Conservation (phyloP, 2,113 vertebrate species). For the Herpetotheres cachinnans region DNA sequence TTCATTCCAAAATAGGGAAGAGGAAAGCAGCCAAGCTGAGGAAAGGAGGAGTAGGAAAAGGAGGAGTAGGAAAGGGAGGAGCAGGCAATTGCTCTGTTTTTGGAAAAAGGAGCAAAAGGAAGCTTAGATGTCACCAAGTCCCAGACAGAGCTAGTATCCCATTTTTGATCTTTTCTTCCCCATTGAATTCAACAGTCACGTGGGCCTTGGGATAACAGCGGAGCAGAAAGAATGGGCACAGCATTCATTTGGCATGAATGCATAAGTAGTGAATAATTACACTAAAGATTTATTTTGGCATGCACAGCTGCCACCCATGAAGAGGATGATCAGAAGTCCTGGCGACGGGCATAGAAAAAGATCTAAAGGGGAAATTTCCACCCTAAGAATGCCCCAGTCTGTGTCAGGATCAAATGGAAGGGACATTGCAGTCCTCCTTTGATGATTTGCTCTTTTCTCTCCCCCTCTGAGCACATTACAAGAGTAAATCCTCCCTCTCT, state of each 20-base stretch:
- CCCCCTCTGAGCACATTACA: neutral
- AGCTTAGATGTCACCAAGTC: neutral
- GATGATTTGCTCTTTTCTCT: neutral
- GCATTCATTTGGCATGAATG: neutral
- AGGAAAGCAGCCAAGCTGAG: neutral
- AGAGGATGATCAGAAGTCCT: neutral
- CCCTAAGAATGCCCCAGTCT: neutral
- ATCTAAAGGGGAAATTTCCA: neutral
- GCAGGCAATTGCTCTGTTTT: neutral
- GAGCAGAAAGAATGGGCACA: neutral
- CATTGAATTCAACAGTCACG: neutral
- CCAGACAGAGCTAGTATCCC: neutral
- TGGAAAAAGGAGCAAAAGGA: neutral
- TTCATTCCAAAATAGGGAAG: constrained; percentile 9
- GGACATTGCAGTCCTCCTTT: neutral
- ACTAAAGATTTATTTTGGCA: neutral
- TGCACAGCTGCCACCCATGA: neutral
- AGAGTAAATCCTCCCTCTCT: neutral
- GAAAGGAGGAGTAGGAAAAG: too few species aligned
- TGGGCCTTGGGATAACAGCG: neutral
- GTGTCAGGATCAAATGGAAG: neutral
- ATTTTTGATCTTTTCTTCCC: neutral
- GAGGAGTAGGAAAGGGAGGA: constrained; percentile 11
- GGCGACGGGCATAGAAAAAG: neutral
- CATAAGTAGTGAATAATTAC: neutral